Evolutionary conservation across 1,140 invertebrate species (phyloP).

Genomic region (Monochamus saltuarius): DNA sequence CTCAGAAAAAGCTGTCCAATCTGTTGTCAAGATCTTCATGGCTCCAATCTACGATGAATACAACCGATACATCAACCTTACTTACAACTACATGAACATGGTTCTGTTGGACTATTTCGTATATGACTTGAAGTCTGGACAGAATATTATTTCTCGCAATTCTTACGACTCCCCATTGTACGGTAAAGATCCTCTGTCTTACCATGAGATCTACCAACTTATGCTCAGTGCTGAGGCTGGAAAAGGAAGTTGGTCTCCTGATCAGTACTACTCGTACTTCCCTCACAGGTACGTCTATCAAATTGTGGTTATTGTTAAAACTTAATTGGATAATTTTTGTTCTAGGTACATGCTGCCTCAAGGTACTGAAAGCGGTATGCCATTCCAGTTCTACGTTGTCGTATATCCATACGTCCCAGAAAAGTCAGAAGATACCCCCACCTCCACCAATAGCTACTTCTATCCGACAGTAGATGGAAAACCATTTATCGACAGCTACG

Average conservation of each 20-base stretch:
- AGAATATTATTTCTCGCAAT: slow-evolving; percentile 66
- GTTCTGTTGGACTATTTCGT: slow-evolving; percentile 59
- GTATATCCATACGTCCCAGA: slow-evolving; percentile 55
- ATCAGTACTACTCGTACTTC: slow-evolving; percentile 53
- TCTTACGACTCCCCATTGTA: slow-evolving; percentile 65
- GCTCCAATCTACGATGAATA: slow-evolving; percentile 68
- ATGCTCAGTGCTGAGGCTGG: slow-evolving; percentile 58
- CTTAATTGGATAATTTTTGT: background rate
- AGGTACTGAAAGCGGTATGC: slow-evolving; percentile 64
- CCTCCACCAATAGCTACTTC: slow-evolving; percentile 39
- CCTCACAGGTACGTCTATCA: slow-evolving; percentile 26
- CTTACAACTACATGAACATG: slow-evolving; percentile 58
- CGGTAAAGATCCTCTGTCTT: slow-evolving; percentile 63
- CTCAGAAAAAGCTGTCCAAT: slow-evolving; percentile 58
- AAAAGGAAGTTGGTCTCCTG: slow-evolving; percentile 54
- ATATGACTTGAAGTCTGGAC: slow-evolving; percentile 61
- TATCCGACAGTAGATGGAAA: slow-evolving; percentile 50
- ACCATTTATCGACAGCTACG: slow-evolving; percentile 35
- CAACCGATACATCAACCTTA: slow-evolving; percentile 53
- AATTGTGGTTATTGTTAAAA: background rate
- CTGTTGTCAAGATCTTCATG: slow-evolving; percentile 64
- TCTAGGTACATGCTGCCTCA: slow-evolving; percentile 60
- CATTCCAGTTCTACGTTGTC: slow-evolving; percentile 65
- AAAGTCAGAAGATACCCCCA: slow-evolving; percentile 22
- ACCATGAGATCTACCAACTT: slow-evolving; percentile 59